Base-by-base conservation (phyloP, 2,888 invertebrate genomes). In the Hedya salicella region DNA sequence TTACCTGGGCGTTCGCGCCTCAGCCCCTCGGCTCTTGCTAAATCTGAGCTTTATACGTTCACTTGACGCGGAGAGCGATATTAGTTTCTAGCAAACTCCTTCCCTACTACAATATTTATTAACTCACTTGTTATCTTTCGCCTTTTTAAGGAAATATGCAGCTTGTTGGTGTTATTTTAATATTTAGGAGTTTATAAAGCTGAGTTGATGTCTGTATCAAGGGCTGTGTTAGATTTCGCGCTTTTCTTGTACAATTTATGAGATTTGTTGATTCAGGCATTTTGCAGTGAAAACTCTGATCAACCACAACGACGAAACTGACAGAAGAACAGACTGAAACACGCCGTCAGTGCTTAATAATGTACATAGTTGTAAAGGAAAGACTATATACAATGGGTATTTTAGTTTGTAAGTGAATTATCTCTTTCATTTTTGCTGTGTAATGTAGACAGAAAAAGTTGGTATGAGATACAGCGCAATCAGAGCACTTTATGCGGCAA, bases 21-120 rank as follows among this genome's bases (percentile, higher is more conserved):
- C 89, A 87, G 86, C 87, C 87, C 60, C 89, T 85, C 87, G 86
- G 84, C 86, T 87, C 86, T 81, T 85, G 89, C 91, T 91, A 91
- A 92, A 92, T 91, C 91, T 91, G 88, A 89, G 91, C 92, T 91
- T 91, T 91, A 91, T 91, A 91, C 88, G 91, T 91, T 91, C 92
- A 90, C 91, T 91, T 91, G 90, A 91, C 91, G 89, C 90, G 89
- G 87, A 89, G 89, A 88, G 87, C 89, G 83, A 91, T 91, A 91
- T 92, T 92, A 91, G 91, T 91, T 91, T 88, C 85, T 82, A 89
- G 87, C 85, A 85, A 86, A 86, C 87, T 88, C 86, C 85, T 87
- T 83, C 83, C 83, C 87, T 86, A 87, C 88, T 88, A 89, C 88
- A 87, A 88, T 90, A 90, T 91, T 91, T 91, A 91, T 91, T 91